phyloP scores from a whole-genome alignment of 2,113 vertebrate species.

The Myotis davidii region DNA sequence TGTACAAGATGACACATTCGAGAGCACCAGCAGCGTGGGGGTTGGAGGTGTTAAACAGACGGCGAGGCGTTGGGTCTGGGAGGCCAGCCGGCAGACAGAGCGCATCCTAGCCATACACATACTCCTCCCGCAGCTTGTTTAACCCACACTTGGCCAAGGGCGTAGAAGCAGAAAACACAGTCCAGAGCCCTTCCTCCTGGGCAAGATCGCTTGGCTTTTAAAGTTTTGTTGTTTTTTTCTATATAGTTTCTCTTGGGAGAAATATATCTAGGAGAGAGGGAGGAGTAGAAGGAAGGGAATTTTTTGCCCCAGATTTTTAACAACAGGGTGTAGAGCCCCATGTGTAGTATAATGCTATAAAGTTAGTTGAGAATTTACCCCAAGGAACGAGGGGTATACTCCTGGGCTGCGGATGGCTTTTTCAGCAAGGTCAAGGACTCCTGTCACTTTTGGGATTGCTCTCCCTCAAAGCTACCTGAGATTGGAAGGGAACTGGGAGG shows the following conservation, averaged over 20 bases:
- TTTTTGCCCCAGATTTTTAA: not conserved
- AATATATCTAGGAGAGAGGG: not conserved
- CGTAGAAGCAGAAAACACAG: not conserved
- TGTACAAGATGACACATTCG: not conserved
- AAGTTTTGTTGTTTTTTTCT: not conserved
- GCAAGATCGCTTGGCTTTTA: not conserved
- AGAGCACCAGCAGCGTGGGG: not conserved
- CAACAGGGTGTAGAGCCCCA: no score
- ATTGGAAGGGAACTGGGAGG: not conserved
- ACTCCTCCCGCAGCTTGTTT: not conserved
- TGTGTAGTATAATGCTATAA: not conserved
- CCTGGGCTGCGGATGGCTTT: not conserved
- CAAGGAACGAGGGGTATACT: not conserved
- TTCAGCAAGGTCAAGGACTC: not conserved
- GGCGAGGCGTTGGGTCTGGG: not conserved
- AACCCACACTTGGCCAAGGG: not conserved
- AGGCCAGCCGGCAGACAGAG: conserved; percentile 39
- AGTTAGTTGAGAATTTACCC: not conserved
- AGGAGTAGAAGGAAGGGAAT: not conserved
- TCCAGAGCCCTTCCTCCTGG: conserved; percentile 35
- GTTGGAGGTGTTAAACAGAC: conserved; percentile 41
- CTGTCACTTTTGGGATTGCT: not conserved
- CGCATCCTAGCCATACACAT: rapidly evolving
- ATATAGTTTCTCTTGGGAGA: conserved; percentile 1
- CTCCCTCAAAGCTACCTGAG: not conserved